Conservation (phyloP, 2,797 vertebrate species). For the Eidolon dupreanum region DNA sequence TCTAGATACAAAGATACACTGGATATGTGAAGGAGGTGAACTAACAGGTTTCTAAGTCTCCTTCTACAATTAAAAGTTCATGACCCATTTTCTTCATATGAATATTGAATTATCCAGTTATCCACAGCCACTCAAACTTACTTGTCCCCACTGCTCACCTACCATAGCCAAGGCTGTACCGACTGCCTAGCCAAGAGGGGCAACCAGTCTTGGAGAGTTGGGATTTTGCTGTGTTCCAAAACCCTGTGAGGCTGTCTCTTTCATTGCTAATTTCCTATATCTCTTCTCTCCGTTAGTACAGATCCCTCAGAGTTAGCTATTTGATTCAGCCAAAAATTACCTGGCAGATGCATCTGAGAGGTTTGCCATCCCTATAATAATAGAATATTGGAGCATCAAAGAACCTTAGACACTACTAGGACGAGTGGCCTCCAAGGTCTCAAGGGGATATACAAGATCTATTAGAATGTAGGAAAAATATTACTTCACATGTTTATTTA, state of each 20-base stretch:
- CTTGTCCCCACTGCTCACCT: neutral
- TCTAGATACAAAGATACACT: neutral
- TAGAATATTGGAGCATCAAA: neutral
- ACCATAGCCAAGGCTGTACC: neutral
- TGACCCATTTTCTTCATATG: neutral
- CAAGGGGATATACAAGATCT: neutral
- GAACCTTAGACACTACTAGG: neutral
- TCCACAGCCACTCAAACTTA: neutral
- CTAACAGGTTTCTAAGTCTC: neutral
- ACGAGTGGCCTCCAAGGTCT: neutral
- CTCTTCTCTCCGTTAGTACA: neutral
- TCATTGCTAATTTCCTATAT: neutral
- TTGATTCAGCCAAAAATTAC: constrained; percentile 44
- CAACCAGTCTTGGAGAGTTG: neutral
- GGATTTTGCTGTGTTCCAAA: neutral
- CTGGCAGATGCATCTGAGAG: neutral
- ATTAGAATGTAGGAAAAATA: neutral
- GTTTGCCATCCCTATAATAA: neutral
- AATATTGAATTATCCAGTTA: neutral
- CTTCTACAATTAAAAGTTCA: neutral
- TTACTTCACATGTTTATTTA: neutral
- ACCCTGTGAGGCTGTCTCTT: neutral
- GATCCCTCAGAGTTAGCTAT: neutral
- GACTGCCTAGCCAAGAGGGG: neutral
- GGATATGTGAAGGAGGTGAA: neutral